Percentiles rank a stretch among this genome's conserved stretches.
phyloP scores from a whole-genome alignment of 2,797 vertebrate genomes.

The Mormyrus proboscirostris region DNA sequence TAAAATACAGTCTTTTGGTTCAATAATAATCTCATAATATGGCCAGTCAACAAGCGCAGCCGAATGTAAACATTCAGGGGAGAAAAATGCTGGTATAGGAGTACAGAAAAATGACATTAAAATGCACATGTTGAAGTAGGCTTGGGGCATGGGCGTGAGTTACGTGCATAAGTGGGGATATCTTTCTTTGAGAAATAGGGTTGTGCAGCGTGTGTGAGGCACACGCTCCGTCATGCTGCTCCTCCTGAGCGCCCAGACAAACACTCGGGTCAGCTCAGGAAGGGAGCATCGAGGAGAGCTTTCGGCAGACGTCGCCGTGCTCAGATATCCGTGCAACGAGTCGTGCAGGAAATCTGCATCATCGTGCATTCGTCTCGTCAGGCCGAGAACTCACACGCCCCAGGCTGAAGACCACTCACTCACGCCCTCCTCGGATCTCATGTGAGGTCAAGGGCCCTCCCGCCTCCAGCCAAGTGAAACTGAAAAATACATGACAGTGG shows the following conservation, averaged over 20 bases:
- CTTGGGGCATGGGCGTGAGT: neutral
- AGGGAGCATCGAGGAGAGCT: neutral
- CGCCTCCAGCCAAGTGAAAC: neutral
- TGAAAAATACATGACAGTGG: neutral
- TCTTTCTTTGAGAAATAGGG: neutral
- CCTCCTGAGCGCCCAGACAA: neutral
- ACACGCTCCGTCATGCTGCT: neutral
- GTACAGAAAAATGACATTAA: neutral
- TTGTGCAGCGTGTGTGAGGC: neutral
- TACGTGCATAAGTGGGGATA: neutral
- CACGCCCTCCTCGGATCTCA: neutral
- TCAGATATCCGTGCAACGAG: neutral
- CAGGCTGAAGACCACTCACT: neutral
- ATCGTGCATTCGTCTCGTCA: neutral
- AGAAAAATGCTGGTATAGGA: neutral
- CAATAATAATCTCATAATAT: conserved; percentile 1
- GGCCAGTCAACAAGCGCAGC: neutral
- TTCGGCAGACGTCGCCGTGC: neutral
- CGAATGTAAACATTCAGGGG: neutral
- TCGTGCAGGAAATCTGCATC: neutral
- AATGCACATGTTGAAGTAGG: neutral
- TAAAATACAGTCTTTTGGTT: conserved; percentile 2
- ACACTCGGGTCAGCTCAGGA: neutral
- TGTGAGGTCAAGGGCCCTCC: neutral
- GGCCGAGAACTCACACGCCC: neutral